Evolutionary conservation across 2,113 vertebrate species (phyloP).

Genomic region (Saguinus midas): DNA sequence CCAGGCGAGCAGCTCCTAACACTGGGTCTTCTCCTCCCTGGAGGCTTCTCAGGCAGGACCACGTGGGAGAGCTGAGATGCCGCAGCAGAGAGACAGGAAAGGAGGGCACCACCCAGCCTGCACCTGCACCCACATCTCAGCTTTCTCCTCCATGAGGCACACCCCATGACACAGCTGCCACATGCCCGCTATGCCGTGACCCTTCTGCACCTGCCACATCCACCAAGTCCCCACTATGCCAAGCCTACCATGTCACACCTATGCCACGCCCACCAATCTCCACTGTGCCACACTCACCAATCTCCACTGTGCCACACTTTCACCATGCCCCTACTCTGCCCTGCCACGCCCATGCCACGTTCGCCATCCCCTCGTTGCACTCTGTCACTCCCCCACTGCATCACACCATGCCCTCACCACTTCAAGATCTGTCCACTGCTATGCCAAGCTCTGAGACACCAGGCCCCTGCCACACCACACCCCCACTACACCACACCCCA

Average conservation of each 20-base stretch:
- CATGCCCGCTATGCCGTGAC: fast-evolving
- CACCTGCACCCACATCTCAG: no score
- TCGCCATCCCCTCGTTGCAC: fast-evolving
- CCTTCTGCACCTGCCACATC: no score
- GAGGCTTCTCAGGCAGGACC: neutral
- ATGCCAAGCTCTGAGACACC: neutral
- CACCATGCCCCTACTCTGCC: neutral
- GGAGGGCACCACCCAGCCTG: no score
- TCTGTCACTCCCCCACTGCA: neutral
- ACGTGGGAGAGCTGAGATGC: neutral
- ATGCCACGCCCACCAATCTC: neutral
- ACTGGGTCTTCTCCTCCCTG: neutral
- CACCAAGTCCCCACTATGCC: no score
- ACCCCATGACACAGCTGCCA: neutral
- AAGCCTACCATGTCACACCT: no score
- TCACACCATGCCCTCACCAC: no score
- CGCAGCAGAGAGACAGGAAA: neutral
- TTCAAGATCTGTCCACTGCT: neutral
- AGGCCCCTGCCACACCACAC: neutral
- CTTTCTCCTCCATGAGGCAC: neutral
- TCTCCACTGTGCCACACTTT: fast-evolving
- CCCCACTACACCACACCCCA: fast-evolving
- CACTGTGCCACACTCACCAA: no score
- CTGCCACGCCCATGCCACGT: no score
- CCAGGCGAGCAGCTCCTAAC: neutral